Percentiles rank a stretch among this genome's conserved stretches.
Conservation (phyloP, 2,888 invertebrate species). For the Tricholauxania praeusta region DNA sequence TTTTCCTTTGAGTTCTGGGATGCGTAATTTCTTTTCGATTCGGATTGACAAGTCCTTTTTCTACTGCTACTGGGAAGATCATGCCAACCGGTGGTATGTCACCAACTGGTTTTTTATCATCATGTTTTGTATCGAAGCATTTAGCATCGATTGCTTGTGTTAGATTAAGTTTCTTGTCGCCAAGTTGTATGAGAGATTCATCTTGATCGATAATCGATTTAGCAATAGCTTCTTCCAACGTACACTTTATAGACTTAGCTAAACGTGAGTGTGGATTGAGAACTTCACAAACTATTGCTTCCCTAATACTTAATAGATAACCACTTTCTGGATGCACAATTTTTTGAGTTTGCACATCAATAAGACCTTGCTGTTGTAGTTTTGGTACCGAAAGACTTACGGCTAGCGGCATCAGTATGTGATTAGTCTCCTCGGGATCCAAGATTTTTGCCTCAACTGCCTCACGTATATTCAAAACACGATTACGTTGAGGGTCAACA, state of each 20-base stretch:
- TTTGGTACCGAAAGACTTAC: slow-evolving; percentile 86
- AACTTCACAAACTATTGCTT: slow-evolving; percentile 90
- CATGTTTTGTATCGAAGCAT: slow-evolving; percentile 70
- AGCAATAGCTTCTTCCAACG: slow-evolving; percentile 82
- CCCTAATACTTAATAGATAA: slow-evolving; percentile 78
- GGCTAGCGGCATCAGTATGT: slow-evolving; percentile 83
- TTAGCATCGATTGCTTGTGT: slow-evolving; percentile 78
- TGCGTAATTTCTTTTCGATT: slow-evolving; percentile 77
- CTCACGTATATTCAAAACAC: slow-evolving; percentile 82
- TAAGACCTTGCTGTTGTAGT: slow-evolving; percentile 86
- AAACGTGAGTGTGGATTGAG: slow-evolving; percentile 85
- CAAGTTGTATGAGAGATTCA: slow-evolving; percentile 75
- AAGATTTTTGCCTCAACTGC: slow-evolving; percentile 86
- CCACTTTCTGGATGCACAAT: slow-evolving; percentile 92
- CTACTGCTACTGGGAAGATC: slow-evolving; percentile 84
- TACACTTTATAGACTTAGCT: slow-evolving; percentile 75
- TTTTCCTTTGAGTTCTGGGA: slow-evolving; percentile 77
- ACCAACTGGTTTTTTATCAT: slow-evolving; percentile 64
- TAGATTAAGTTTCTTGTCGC: slow-evolving; percentile 75
- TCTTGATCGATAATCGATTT: slow-evolving; percentile 79
- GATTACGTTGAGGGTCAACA: slow-evolving; percentile 85
- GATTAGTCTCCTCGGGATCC: slow-evolving; percentile 81
- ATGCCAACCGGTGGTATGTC: slow-evolving; percentile 83
- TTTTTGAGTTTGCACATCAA: slow-evolving; percentile 79
- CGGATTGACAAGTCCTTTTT: slow-evolving; percentile 79